These are phyloP conservation scores for Laterallus jamaicensis DNA, from an alignment of 2,113 vertebrate species.

Conservation along the genomic window DNA sequence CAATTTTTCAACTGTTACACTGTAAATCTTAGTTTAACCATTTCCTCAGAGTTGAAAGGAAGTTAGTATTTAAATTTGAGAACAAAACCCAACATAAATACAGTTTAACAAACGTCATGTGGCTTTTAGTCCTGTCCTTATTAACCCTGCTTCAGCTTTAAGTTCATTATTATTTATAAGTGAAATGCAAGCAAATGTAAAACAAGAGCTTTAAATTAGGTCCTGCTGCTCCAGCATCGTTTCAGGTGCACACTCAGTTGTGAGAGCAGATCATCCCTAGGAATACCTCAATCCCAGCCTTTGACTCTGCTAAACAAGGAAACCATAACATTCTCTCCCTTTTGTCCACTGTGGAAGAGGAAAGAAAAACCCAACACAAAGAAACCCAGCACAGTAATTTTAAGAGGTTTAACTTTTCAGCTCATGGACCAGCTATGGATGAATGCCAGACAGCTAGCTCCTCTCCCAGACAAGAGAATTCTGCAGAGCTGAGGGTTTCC, in stretches of 20 bases:
- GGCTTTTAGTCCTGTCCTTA: not conserved
- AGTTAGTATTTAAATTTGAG: constrained; percentile 6
- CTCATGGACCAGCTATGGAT: constrained; percentile 3
- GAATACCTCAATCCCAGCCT: not conserved
- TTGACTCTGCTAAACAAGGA: not conserved
- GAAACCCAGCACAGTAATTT: not conserved
- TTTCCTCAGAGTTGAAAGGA: constrained; percentile 28
- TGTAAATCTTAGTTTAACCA: constrained; percentile 36
- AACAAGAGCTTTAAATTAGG: not conserved
- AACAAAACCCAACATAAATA: not conserved
- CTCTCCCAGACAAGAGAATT: not conserved
- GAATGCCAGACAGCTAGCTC: constrained; percentile 33
- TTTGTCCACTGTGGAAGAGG: not conserved
- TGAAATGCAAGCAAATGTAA: not conserved
- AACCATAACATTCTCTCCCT: not conserved
- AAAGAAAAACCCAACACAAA: not conserved
- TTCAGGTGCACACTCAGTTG: not conserved
- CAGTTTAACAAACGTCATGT: not conserved
- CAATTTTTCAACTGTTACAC: constrained; percentile 25
- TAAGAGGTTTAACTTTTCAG: constrained; percentile 40
- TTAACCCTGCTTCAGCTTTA: not conserved
- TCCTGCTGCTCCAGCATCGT: not conserved
- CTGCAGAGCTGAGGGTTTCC: constrained; percentile 17
- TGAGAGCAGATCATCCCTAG: not conserved
- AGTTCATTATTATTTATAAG: not conserved